Percentiles rank a stretch among this genome's conserved stretches.
phyloP scores from a whole-genome alignment of 2,888 invertebrate genomes.

The Mythimna ferrago region DNA sequence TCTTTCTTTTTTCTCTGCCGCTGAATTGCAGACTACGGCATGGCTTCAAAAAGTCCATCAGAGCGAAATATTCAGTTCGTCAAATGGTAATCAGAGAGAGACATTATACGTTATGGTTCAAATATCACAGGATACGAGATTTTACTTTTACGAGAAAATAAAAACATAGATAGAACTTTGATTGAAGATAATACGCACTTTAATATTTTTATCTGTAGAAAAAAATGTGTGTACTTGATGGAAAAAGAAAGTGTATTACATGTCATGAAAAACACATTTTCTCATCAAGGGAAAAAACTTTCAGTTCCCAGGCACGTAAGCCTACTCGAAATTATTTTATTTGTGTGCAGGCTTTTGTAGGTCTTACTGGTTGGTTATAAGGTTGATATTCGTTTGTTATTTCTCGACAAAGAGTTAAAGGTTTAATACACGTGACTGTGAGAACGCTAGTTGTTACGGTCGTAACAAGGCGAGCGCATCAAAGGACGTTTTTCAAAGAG shows the following conservation, averaged over 20 bases:
- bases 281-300: slow-evolving; percentile 74
- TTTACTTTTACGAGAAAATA: slow-evolving; percentile 78
- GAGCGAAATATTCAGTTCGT: slow-evolving; percentile 88
- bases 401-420: slow-evolving; percentile 71
- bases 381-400: slow-evolving; percentile 63
- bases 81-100: slow-evolving; percentile 89
- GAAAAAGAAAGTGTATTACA: slow-evolving; percentile 63
- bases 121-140: slow-evolving; percentile 86
- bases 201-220: slow-evolving; percentile 57
- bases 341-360: slow-evolving; percentile 50
- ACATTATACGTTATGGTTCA: slow-evolving; percentile 88
- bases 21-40: slow-evolving; percentile 75
- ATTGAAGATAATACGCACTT: slow-evolving; percentile 63
- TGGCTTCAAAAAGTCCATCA: slow-evolving; percentile 85
- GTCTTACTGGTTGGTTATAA: slow-evolving; percentile 55
- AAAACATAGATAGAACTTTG: slow-evolving; percentile 75
- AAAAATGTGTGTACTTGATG: slow-evolving; percentile 54
- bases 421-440: slow-evolving; percentile 78
- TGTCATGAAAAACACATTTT: slow-evolving; percentile 71
- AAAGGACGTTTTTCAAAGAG: slow-evolving; percentile 85
- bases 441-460: slow-evolving; percentile 79
- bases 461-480: slow-evolving; percentile 82
- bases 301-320: slow-evolving; percentile 78
- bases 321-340: slow-evolving; percentile 79
- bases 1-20: slow-evolving; percentile 77